Evolutionary conservation across 2,113 vertebrate species (phyloP).

Genomic region (Microcebus jonahi): DNA sequence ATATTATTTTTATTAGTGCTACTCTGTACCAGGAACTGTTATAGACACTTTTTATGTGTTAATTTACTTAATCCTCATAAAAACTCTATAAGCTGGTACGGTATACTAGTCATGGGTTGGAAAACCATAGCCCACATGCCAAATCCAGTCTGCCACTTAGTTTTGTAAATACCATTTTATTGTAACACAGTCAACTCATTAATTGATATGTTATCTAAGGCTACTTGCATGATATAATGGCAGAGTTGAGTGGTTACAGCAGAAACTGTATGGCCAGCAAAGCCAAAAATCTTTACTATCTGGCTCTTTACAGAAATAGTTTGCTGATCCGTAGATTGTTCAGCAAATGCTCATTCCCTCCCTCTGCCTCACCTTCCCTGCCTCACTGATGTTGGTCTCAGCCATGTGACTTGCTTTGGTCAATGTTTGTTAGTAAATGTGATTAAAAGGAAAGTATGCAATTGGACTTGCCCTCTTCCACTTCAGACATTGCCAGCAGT

Average conservation of each 20-base stretch:
- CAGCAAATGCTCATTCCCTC: background rate
- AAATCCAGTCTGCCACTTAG: background rate
- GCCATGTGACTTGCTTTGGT: background rate
- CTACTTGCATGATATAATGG: background rate
- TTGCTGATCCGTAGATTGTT: background rate
- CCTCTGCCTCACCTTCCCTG: background rate
- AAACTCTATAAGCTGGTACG: background rate
- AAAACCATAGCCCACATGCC: background rate
- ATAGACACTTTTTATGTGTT: background rate
- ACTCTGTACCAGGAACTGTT: background rate
- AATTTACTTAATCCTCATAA: conserved; percentile 24
- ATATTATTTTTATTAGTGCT: background rate
- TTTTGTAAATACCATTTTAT: background rate
- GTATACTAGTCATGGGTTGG: background rate
- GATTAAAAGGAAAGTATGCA: background rate
- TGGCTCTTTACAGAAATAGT: background rate
- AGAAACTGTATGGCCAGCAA: background rate
- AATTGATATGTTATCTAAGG: background rate
- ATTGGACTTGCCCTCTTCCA: background rate
- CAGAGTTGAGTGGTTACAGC: background rate
- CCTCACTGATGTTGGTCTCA: background rate
- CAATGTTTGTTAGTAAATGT: background rate
- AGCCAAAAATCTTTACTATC: background rate
- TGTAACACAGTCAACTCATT: background rate
- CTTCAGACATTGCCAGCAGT: background rate